phyloP scores from a whole-genome alignment of 2,113 vertebrate genomes.

The Phalacrocorax carbo region DNA sequence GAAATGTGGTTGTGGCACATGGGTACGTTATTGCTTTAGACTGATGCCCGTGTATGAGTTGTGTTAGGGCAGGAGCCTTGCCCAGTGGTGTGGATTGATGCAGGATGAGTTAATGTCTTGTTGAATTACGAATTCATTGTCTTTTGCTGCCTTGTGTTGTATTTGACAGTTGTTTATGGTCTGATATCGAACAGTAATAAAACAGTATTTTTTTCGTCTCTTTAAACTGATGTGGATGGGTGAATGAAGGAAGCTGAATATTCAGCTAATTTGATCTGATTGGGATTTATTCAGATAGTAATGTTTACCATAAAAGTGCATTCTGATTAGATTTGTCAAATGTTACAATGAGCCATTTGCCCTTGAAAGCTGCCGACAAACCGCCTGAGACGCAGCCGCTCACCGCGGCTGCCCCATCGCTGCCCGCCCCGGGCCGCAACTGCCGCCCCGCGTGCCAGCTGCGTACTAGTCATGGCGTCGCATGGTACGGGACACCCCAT shows the following conservation, averaged over 20 bases:
- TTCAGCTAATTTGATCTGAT: not conserved
- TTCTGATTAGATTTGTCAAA: not conserved
- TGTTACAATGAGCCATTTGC: not conserved
- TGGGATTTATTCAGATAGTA: not conserved
- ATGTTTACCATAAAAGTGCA: not conserved
- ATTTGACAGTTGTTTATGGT: not conserved
- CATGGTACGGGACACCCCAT: too few relatives aligned
- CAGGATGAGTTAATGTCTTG: not conserved
- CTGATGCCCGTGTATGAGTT: not conserved
- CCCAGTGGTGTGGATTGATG: not conserved
- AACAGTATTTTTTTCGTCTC: not conserved
- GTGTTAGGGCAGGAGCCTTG: not conserved
- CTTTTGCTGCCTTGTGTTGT: not conserved
- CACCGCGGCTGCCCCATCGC: too few relatives aligned
- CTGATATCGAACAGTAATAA: not conserved
- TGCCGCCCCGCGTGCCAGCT: too few relatives aligned
- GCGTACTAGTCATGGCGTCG: too few relatives aligned
- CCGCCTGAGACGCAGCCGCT: too few relatives aligned
- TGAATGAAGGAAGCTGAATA: not conserved
- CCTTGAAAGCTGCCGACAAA: not conserved
- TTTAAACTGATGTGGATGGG: not conserved
- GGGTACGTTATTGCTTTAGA: not conserved
- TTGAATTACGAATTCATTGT: not conserved
- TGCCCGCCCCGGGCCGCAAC: too few relatives aligned
- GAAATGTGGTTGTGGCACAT: not conserved